These are phyloP conservation scores for Pardosa pseudoannulata DNA, from an alignment of 2,888 invertebrate genomes.

Conservation along the genomic window DNA sequence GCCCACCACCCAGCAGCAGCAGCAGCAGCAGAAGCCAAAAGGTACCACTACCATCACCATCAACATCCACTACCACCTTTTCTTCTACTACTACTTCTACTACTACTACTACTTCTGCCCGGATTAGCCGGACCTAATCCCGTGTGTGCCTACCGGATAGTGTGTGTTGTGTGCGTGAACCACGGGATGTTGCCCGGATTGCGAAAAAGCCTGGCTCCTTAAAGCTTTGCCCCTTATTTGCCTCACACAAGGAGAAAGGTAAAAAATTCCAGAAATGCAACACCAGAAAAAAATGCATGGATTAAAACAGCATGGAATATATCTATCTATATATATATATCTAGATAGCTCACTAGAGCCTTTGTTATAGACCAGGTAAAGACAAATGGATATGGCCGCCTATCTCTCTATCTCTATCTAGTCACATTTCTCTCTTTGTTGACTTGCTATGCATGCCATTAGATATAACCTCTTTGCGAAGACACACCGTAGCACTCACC, in stretches of 20 bases:
- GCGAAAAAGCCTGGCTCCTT: slow-evolving; percentile 12
- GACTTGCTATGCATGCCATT: not conserved
- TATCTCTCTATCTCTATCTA: slow-evolving; percentile 46
- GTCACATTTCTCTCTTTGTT: slow-evolving; percentile 22
- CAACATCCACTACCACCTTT: slow-evolving; percentile 7
- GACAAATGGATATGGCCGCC: slow-evolving; percentile 41
- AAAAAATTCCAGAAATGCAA: slow-evolving; percentile 41
- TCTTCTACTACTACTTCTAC: not conserved
- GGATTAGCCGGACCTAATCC: slow-evolving; percentile 22
- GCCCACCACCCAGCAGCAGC: slow-evolving; percentile 25
- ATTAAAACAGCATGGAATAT: slow-evolving; percentile 60
- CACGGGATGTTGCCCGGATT: slow-evolving; percentile 1
- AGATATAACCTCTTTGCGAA: not conserved
- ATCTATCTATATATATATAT: no score
- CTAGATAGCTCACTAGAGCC: slow-evolving; percentile 48
- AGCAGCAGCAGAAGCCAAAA: slow-evolving; percentile 63
- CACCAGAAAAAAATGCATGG: slow-evolving; percentile 45
- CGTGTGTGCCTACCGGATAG: slow-evolving; percentile 30
- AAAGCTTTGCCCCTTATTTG: slow-evolving; percentile 40
- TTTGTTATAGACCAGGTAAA: slow-evolving; percentile 49
- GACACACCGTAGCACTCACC: no score
- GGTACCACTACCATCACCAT: slow-evolving; percentile 40
- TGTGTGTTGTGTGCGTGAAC: slow-evolving; percentile 33
- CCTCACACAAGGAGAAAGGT: slow-evolving; percentile 29
- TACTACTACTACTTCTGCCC: not conserved